These are phyloP conservation scores for Tetragnatha versicolor DNA, from an alignment of 1,140 invertebrate genomes.

Conservation along the genomic window DNA sequence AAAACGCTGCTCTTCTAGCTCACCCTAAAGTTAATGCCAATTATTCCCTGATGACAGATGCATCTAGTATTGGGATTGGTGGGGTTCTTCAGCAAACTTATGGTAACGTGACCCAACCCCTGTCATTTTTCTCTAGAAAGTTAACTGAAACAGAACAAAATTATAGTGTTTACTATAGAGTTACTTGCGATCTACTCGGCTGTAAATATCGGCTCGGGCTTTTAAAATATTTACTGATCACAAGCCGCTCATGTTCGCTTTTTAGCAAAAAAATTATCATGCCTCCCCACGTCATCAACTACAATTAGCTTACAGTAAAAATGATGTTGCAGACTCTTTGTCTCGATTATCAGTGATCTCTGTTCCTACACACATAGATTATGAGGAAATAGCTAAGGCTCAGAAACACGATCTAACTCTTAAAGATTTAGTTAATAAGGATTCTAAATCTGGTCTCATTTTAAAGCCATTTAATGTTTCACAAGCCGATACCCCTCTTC, in stretches of 20 bases:
- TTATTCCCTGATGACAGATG: conserved; percentile 45
- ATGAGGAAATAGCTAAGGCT: background rate
- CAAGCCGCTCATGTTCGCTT: conserved; percentile 59
- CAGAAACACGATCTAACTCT: no score
- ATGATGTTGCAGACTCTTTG: conserved; percentile 56
- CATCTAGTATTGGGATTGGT: conserved; percentile 41
- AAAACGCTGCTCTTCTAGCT: conserved; percentile 15
- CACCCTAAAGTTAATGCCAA: conserved; percentile 30
- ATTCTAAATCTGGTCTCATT: background rate
- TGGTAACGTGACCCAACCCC: conserved; percentile 18
- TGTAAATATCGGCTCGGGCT: conserved; percentile 59
- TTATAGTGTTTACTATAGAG: conserved; percentile 58
- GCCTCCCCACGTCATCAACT: conserved; percentile 55
- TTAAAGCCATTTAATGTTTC: background rate
- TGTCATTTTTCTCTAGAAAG: conserved; percentile 54
- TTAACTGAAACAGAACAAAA: conserved; percentile 45
- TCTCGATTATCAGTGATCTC: background rate
- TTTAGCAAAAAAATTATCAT: conserved; percentile 38
- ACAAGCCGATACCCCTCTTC: background rate
- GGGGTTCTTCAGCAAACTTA: conserved; percentile 36
- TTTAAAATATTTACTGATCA: conserved; percentile 60
- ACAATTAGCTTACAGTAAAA: conserved; percentile 62
- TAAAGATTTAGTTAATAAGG: background rate
- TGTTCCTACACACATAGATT: background rate
- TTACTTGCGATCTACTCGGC: conserved; percentile 58